Percentiles rank a stretch among this genome's conserved stretches.
phyloP scores from a whole-genome alignment of 2,888 invertebrate genomes.

The Hemistola chrysoprasaria region DNA sequence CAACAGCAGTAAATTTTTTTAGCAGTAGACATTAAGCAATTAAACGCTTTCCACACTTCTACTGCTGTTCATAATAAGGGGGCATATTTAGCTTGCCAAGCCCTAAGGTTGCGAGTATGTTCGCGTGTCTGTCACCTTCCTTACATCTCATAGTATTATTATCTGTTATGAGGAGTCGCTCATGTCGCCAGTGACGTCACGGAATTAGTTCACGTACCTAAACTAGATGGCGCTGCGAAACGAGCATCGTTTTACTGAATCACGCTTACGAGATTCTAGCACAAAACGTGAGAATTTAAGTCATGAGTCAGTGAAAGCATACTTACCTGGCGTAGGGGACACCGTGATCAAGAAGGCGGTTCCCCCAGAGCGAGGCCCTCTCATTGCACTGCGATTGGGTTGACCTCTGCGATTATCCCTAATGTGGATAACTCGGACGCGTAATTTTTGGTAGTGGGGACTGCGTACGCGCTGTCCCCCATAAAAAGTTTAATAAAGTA shows the following conservation, averaged over 20 bases:
- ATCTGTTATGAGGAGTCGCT: background rate
- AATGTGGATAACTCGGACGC: conserved; percentile 26
- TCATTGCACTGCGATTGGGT: conserved; percentile 24
- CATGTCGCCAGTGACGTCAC: background rate
- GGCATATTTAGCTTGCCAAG: too few relatives aligned
- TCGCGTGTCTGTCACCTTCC: background rate
- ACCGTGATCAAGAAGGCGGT: conserved; percentile 25
- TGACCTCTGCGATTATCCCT: conserved; percentile 28
- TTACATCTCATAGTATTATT: too few relatives aligned
- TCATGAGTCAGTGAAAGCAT: conserved; percentile 5
- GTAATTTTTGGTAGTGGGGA: conserved; percentile 25
- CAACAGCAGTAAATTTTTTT: too few relatives aligned
- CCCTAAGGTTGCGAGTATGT: too few relatives aligned
- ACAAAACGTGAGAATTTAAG: too few relatives aligned
- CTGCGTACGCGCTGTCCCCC: conserved; percentile 24
- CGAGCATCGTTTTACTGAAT: conserved; percentile 9
- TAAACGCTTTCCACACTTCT: too few relatives aligned
- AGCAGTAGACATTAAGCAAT: too few relatives aligned
- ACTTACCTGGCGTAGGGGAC: conserved; percentile 26
- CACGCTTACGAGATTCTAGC: conserved; percentile 17
- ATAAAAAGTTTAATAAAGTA: background rate
- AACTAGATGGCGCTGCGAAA: conserved; percentile 17
- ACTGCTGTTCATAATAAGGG: too few relatives aligned
- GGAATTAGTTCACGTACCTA: background rate
- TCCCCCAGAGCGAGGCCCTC: conserved; percentile 19